Evolutionary conservation across 37 sponge, comb jelly and placozoan species (phyloP), one percentile per base, ranked within the genome.

Genomic region (Spongilla lacustris): DNA sequence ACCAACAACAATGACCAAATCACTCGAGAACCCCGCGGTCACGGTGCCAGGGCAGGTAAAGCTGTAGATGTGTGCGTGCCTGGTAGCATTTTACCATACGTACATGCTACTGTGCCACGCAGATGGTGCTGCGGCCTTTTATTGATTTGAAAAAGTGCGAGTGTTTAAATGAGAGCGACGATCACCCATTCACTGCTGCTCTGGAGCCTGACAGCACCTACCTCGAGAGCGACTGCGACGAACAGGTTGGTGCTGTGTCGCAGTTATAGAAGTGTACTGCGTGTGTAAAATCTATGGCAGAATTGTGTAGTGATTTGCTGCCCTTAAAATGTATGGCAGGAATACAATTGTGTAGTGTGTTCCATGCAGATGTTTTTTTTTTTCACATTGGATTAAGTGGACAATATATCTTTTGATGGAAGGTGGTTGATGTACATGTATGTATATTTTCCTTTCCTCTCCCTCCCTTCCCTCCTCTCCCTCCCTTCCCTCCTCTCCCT

Each of bases 201-300:
- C 87, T 96, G 50, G n/a, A 25, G 2, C 14, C 82, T n/a, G 75
- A 50, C 26, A 37, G 68, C 8, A 37, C 78, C 29, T 92, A 80
- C 79, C 92, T 96, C 29, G 92, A 98, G 77, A 89, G 90, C 36
- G 99, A 98, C 69, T 96, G 97, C 83, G 97, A 98, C 70, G 97
- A 92, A 34, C 97, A 98, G 80, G 87, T 95, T 12, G 22, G 66
- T 24, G 4, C 5, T 10, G 14, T 6, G 12, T 17, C 46, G 8
- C n/a, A n/a, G n/a, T n/a, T n/a, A n/a, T n/a, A n/a, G n/a, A n/a
- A n/a, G n/a, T n/a, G n/a, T n/a, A n/a, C n/a, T n/a, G n/a, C n/a
- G n/a, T n/a, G n/a, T n/a, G n/a, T n/a, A n/a, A n/a, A n/a, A n/a
- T n/a, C n/a, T n/a, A n/a, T n/a, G n/a, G n/a, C n/a, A n/a, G n/a